Conservation (phyloP, 2,113 vertebrate species). For the Diphyllodes magnificus region DNA sequence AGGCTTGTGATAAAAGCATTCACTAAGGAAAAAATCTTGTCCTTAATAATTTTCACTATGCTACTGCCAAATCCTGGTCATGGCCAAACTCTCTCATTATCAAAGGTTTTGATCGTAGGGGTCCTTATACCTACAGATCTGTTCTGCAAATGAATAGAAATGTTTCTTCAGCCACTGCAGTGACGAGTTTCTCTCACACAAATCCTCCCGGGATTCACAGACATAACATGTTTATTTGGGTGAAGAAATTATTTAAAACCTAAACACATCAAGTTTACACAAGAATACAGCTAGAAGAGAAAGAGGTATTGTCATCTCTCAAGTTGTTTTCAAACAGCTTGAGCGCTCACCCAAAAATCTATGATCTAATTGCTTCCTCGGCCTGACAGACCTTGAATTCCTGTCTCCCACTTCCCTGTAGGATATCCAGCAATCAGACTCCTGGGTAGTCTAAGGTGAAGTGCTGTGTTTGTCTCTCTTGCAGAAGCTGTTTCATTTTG, state of each 20-base stretch:
- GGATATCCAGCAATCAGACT: background rate
- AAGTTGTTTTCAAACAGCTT: background rate
- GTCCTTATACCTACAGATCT: background rate
- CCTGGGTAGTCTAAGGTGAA: background rate
- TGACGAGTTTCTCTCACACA: background rate
- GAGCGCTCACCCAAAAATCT: background rate
- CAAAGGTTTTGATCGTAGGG: background rate
- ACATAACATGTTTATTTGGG: background rate
- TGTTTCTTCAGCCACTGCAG: background rate
- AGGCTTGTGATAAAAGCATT: background rate
- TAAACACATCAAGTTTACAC: background rate
- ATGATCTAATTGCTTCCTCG: background rate
- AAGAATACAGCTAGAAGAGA: background rate
- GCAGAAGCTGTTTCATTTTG: background rate
- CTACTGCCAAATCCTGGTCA: background rate
- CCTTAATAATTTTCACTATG: background rate
- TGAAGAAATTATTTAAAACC: background rate
- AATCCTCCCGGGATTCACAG: background rate
- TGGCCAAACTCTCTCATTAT: background rate
- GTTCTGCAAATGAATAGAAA: background rate
- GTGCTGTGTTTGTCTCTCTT: background rate
- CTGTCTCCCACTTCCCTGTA: background rate
- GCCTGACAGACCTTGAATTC: background rate
- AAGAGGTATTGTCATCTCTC: background rate
- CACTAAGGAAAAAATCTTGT: background rate